Conservation (phyloP, 2,888 invertebrate genomes). For the Cephus sareptanus region DNA sequence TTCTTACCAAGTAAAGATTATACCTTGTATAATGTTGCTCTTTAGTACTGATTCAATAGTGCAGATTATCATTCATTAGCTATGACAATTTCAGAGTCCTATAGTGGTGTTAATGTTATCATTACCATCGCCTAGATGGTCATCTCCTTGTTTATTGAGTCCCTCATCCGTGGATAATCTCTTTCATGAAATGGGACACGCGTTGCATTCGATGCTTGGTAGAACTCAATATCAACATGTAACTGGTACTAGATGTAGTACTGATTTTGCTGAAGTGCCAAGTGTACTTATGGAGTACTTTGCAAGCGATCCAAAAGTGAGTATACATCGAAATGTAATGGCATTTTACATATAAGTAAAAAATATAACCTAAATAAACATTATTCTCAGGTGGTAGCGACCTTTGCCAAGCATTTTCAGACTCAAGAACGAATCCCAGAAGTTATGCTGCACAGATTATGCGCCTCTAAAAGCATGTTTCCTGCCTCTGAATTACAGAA, state of each 20-base stretch:
- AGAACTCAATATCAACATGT: constrained; percentile 96
- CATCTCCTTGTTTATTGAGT: constrained; percentile 82
- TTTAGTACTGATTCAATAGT: not conserved
- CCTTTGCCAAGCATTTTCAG: constrained; percentile 91
- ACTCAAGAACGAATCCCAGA: constrained; percentile 87
- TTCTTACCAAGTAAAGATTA: constrained; percentile 77
- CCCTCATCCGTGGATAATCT: constrained; percentile 93
- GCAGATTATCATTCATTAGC: not conserved
- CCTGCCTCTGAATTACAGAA: constrained; percentile 89
- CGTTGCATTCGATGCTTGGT: constrained; percentile 98
- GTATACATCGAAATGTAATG: constrained; percentile 16
- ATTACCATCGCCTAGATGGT: constrained; percentile 80
- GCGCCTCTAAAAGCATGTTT: constrained; percentile 88
- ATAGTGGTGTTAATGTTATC: constrained; percentile 94
- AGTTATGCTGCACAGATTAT: constrained; percentile 81
- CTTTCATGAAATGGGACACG: constrained; percentile 99
- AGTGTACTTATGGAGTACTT: constrained; percentile 99
- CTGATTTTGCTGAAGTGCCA: constrained; percentile 99
- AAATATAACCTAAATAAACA: not conserved
- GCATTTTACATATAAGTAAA: not conserved
- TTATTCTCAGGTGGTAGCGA: constrained; percentile 75
- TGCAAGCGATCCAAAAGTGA: constrained; percentile 84
- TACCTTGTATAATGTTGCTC: constrained; percentile 7
- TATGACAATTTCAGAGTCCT: constrained; percentile 73
- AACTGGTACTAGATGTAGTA: constrained; percentile 95